phyloP scores from a whole-genome alignment of 2,113 vertebrate genomes.

The Equus quagga region DNA sequence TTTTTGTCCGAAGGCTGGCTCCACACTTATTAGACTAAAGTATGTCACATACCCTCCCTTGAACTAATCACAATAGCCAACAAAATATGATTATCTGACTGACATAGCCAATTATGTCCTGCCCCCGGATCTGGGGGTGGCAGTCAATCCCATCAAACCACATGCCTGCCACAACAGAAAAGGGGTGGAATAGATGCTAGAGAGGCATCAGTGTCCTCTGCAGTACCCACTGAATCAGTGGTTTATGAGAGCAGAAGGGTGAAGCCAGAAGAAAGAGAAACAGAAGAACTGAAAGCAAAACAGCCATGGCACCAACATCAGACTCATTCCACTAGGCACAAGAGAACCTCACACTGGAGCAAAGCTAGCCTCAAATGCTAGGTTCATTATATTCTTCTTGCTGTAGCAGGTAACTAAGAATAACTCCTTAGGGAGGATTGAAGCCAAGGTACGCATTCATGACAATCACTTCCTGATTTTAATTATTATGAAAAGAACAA shows the following conservation, averaged over 20 bases:
- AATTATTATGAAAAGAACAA: constrained; percentile 63
- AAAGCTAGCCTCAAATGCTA: not conserved
- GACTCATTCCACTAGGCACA: not conserved
- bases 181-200: not conserved
- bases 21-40: not conserved
- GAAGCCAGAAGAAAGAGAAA: not conserved
- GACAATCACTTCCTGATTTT: constrained; percentile 43
- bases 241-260: not conserved
- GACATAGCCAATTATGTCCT: not conserved
- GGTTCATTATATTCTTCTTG: not conserved
- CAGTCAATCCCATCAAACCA: not conserved
- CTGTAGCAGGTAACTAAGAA: not conserved
- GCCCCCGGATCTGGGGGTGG: not conserved
- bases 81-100: not conserved
- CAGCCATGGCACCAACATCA: not conserved
- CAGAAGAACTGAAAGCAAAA: not conserved
- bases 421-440: not conserved
- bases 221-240: not conserved
- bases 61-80: not conserved
- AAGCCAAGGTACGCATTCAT: not conserved
- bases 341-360: not conserved
- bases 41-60: not conserved
- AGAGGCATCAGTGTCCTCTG: not conserved
- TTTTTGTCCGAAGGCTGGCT: not conserved
- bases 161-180: not conserved